Base-by-base conservation (phyloP, 2,797 vertebrate species). In the Siniperca undulata region DNA sequence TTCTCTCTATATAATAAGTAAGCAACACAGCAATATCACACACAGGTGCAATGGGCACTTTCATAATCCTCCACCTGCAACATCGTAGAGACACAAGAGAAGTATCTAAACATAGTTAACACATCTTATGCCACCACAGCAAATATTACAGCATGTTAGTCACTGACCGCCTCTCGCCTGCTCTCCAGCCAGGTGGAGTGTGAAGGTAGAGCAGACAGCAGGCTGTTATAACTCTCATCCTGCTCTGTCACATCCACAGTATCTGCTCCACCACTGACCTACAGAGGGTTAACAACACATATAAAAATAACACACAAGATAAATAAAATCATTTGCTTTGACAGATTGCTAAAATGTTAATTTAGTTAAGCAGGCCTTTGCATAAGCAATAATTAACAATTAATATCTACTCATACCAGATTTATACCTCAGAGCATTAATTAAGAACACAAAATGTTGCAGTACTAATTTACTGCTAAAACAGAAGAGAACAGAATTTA, bases 101-200 rank as follows among this genome's bases (percentile, higher is more conserved):
- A 59, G 34, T 40, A 70, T 74, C 40, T 64, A 75, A 66, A 81
- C 75, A 81, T 50, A 66, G 62, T 80, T 65, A 61, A 84, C 34
- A 78, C 73, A 77, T 74, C 11, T 55, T 68, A 66, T 56, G 13
- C 52, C 60, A 65, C 46, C 13, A 64, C 74, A n/a, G 36, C 40
- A 76, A 74, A 59, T 75, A 79, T 65, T 36, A 46, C 5, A 82
- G 48, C 24, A 74, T 59, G 40, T 86, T 83, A 76, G 73, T 87
- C 81, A 95, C 94, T 92, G 77, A 97, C 97, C 91, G 88, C 90
- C 73, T 95, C 84, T 40, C 48, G 86, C 88, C 93, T 96, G 78
- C 88, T 91, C 48, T 95, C 95, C 75, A 96, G 81, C 97, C 97
- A 98, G 34, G 97, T 97, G 48, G 77, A 56, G 58, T 92, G 92